Percentiles rank a stretch among this genome's conserved stretches.
Conservation (phyloP, 2,888 invertebrate species). For the Tiliacea citrago region DNA sequence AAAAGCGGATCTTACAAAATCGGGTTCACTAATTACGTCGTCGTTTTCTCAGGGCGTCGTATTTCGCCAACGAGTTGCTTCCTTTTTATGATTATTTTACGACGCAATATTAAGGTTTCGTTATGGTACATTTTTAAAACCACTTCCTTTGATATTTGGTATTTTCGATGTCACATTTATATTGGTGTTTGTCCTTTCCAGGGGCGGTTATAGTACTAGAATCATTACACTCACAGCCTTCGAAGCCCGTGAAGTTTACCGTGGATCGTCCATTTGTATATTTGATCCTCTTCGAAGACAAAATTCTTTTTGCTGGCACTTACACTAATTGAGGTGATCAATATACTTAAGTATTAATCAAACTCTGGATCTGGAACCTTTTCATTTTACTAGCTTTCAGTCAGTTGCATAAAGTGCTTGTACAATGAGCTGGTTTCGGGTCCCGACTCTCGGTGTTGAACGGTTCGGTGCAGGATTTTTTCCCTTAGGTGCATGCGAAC, state of each 20-base stretch:
- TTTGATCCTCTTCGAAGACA: constrained; percentile 61
- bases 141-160: too few relatives aligned
- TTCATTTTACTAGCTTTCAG: neutral
- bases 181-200: constrained; percentile 27
- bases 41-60: neutral
- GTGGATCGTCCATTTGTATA: constrained; percentile 65
- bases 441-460: neutral
- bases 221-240: constrained; percentile 34
- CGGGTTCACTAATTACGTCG: neutral
- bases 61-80: constrained; percentile 14
- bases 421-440: neutral
- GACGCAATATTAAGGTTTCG: neutral
- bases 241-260: constrained; percentile 50
- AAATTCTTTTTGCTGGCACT: constrained; percentile 59
- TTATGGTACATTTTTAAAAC: neutral
- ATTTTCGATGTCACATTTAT: too few relatives aligned
- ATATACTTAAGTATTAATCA: neutral
- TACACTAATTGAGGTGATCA: constrained; percentile 24
- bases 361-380: neutral
- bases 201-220: neutral
- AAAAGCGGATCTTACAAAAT: constrained; percentile 8
- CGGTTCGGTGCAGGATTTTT: neutral
- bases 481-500: constrained; percentile 8
- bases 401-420: neutral
- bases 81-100: constrained; percentile 4